Evolutionary conservation across 2,113 vertebrate genomes (phyloP), one percentile per base, ranked within the genome.

Genomic region (Notiomystis cincta): DNA sequence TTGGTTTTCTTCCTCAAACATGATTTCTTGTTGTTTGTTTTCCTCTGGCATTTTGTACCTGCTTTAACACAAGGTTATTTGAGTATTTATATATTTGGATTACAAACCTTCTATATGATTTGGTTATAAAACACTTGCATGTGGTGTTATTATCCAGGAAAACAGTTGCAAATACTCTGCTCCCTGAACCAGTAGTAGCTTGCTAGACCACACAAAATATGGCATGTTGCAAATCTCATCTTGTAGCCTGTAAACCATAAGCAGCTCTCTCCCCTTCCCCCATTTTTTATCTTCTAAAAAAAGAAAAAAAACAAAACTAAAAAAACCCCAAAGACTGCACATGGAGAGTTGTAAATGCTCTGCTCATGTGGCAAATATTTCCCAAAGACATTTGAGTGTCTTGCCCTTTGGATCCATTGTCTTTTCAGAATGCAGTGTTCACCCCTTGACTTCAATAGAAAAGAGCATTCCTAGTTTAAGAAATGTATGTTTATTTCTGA

Each of bases 131-230:
- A 71, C 47, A 51, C 67, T 88, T 77, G 35, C 85, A 67, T 0
- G 7, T 93, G 67, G 44, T 89, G 42, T 33, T 79, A 66, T 93
- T 92, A 94, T 23, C 88, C 57, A 64, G 66, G 78, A 62, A 89
- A 95, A 93, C 93, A 90, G 95, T 95, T 96, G 88, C 96, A 94
- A 89, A 94, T 95, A 87, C 72, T 85, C 56, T 95, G 95, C 93
- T 96, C 95, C 91, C 88, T 96, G 89, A 95, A 90, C 97, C 85
- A 84, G 56, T 16, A 80, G 58, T 93, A 75, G 64, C 94, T 96
- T 90, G 93, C 77, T 90, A 92, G 89, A 95, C 95, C 96, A 95
- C 79, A 81, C 79, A 77, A 93, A 95, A 97, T 82, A 72, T 83
- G 90, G 87, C 90, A 87, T 90, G 54, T 87, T 96, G 89, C 91